Conservation (phyloP, 2,113 vertebrate genomes). For the Strix uralensis region DNA sequence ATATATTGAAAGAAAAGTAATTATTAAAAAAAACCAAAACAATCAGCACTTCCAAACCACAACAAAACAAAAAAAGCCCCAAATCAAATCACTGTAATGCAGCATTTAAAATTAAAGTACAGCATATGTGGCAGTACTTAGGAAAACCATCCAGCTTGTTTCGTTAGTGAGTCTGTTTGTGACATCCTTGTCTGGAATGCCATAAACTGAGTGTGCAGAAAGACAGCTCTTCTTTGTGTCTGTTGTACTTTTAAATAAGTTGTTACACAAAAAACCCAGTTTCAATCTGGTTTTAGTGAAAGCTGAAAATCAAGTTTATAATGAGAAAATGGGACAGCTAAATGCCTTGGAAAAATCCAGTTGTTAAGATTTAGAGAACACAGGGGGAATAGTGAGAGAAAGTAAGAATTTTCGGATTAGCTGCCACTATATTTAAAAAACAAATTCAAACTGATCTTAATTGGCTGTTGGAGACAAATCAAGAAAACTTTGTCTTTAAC, state of each 20-base stretch:
- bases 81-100: neutral
- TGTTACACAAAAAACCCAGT: neutral
- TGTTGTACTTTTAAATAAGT: neutral
- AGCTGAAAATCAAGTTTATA: neutral
- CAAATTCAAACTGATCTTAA: neutral
- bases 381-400: neutral
- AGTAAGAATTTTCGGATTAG: neutral
- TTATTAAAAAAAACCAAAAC: neutral
- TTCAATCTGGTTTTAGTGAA: neutral
- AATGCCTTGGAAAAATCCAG: neutral
- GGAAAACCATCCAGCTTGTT: neutral
- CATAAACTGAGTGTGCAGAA: neutral
- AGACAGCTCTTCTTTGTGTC: neutral
- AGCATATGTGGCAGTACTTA: neutral
- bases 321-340: neutral
- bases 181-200: neutral
- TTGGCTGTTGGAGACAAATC: neutral
- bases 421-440: neutral
- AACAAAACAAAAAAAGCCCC: neutral
- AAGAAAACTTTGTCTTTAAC: neutral
- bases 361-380: neutral
- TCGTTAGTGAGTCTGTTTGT: neutral
- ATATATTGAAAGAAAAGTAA: neutral
- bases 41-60: neutral
- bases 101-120: neutral